Evolutionary conservation across 1,140 invertebrate genomes (phyloP).

Genomic region (Ectropis grisescens): DNA sequence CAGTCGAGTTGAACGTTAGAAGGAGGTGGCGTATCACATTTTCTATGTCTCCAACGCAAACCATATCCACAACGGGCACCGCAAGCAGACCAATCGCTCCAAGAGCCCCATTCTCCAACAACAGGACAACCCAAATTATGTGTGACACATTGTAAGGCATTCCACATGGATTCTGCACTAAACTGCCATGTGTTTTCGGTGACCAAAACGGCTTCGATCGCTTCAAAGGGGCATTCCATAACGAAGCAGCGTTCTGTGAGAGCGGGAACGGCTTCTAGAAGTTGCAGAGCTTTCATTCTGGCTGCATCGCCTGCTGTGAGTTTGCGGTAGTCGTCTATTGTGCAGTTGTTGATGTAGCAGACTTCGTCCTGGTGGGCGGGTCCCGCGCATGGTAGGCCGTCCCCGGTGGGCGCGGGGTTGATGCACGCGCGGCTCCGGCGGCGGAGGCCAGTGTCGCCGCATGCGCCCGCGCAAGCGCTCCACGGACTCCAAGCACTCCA

Average conservation of each 20-base stretch:
- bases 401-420: slow-evolving; percentile 40
- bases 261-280: slow-evolving; percentile 40
- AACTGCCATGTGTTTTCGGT: slow-evolving; percentile 52
- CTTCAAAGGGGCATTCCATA: slow-evolving; percentile 45
- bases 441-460: slow-evolving; percentile 39
- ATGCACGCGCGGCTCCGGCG: slow-evolving; percentile 33
- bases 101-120: slow-evolving; percentile 43
- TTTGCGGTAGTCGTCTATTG: slow-evolving; percentile 33
- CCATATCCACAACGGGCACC: slow-evolving; percentile 48
- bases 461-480: slow-evolving; percentile 37
- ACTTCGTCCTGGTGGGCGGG: slow-evolving; percentile 36
- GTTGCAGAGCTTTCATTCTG: slow-evolving; percentile 30
- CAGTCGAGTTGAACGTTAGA: slow-evolving; percentile 33
- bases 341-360: slow-evolving; percentile 44
- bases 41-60: slow-evolving; percentile 33
- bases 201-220: slow-evolving; percentile 31
- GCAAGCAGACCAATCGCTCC: slow-evolving; percentile 47
- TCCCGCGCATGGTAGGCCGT: slow-evolving; percentile 39
- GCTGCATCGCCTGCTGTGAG: slow-evolving; percentile 27
- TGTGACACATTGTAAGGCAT: slow-evolving; percentile 49
- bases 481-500: slow-evolving; percentile 48
- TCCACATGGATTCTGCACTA: slow-evolving; percentile 46
- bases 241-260: slow-evolving; percentile 44
- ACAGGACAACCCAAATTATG: slow-evolving; percentile 47
- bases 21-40: slow-evolving; percentile 45